Conservation (phyloP, 2,888 invertebrate genomes). For the Cataglyphis cursor region DNA sequence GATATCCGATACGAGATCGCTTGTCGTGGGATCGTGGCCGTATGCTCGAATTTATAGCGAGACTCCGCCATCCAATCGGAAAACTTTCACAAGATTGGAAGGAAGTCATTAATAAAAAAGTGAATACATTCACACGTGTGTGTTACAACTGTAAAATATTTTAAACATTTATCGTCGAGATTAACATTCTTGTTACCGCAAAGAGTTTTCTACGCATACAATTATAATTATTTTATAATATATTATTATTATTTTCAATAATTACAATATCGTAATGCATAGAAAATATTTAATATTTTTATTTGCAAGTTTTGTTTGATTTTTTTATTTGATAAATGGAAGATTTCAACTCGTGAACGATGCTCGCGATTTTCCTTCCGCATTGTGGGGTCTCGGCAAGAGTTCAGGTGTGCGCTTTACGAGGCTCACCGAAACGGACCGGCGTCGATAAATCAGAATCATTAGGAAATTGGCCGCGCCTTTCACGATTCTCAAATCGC, state of each 20-base stretch:
- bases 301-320: not conserved
- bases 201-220: not conserved
- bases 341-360: constrained; percentile 19
- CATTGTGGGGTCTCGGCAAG: constrained; percentile 56
- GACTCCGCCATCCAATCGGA: not conserved
- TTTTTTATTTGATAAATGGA: not conserved
- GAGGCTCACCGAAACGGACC: constrained; percentile 67
- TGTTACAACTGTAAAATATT: not conserved
- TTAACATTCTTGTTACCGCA: not conserved
- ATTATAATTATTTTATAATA: not conserved
- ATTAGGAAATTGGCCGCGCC: constrained; percentile 78
- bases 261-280: not conserved
- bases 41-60: constrained; percentile 60
- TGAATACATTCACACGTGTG: constrained; percentile 7
- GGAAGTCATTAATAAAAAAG: not conserved
- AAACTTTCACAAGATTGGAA: constrained; percentile 9
- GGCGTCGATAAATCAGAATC: constrained; percentile 78
- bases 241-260: not conserved
- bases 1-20: constrained; percentile 60
- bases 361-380: constrained; percentile 34
- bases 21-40: constrained; percentile 39
- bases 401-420: constrained; percentile 39
- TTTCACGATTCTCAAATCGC: constrained; percentile 69
- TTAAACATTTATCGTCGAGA: not conserved
- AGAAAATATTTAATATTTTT: not conserved